Evolutionary conservation across 2,113 vertebrate genomes (phyloP).

Genomic region (Nothoprocta pentlandii): DNA sequence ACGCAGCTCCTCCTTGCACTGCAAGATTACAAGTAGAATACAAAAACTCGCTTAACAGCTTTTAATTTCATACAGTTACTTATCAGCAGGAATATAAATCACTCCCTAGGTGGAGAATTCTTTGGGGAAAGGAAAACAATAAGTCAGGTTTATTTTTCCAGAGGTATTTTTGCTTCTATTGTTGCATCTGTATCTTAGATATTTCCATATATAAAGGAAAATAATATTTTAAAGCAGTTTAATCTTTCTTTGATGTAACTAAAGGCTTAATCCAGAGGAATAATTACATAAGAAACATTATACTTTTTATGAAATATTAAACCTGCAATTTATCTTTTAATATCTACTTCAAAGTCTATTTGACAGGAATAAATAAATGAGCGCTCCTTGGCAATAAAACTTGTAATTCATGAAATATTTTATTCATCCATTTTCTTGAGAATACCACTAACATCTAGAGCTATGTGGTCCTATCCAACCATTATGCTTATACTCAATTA

Average conservation of each 20-base stretch:
- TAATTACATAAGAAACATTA: conserved; percentile 47
- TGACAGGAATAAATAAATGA: conserved; percentile 71
- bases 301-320: conserved; percentile 53
- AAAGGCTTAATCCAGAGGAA: conserved; percentile 8
- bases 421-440: conserved; percentile 65
- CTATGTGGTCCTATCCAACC: conserved; percentile 45
- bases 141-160: neutral
- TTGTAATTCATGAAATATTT: conserved; percentile 68
- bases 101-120: neutral
- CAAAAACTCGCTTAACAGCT: neutral
- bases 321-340: conserved; percentile 55
- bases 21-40: neutral
- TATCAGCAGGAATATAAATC: conserved; percentile 47
- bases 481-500: conserved; percentile 69
- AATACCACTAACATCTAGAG: conserved; percentile 68
- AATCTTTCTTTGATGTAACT: conserved; percentile 30
- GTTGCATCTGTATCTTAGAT: neutral
- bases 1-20: neutral
- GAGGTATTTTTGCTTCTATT: neutral
- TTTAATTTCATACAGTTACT: conserved; percentile 51
- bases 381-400: conserved; percentile 53
- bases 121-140: conserved; percentile 15
- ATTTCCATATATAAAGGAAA: neutral
- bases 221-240: neutral
- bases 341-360: conserved; percentile 57